A percentile compares a stretch with the other conserved stretches of the same genome.
Conservation (phyloP, 2,113 vertebrate species). For the Siniperca knerii region DNA sequence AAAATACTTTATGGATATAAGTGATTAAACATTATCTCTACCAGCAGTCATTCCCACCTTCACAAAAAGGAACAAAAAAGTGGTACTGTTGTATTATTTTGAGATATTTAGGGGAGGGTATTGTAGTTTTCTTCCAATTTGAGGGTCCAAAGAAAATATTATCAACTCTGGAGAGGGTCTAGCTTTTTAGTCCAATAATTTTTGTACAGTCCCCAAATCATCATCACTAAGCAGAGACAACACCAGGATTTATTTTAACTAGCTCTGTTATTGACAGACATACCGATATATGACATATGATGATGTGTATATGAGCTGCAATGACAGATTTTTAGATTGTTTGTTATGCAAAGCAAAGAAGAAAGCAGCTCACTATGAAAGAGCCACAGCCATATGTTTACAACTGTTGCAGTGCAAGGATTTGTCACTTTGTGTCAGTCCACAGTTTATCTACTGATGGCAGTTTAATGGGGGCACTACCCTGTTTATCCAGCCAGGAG, state of each 20-base stretch:
- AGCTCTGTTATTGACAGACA: slow-evolving; percentile 18
- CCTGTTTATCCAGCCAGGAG: slow-evolving; percentile 54
- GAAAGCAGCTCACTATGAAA: slow-evolving; percentile 14
- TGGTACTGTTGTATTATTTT: too few relatives aligned
- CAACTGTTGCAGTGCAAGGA: slow-evolving; percentile 16
- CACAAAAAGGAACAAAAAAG: neutral
- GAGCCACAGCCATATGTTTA: slow-evolving; percentile 34
- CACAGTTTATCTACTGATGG: slow-evolving; percentile 64
- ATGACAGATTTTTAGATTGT: neutral
- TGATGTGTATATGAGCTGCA: neutral
- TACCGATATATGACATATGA: slow-evolving; percentile 6
- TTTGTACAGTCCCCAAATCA: slow-evolving; percentile 30
- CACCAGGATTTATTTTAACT: slow-evolving; percentile 33
- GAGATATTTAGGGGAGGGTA: neutral
- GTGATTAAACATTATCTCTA: neutral
- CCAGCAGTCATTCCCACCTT: neutral
- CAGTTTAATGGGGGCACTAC: slow-evolving; percentile 64
- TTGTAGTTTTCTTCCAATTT: neutral
- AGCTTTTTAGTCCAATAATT: neutral
- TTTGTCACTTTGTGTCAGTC: slow-evolving; percentile 56
- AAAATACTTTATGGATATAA: neutral
- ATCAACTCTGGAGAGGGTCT: neutral
- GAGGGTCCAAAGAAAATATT: too few relatives aligned
- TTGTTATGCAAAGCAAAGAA: slow-evolving; percentile 28
- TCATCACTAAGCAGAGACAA: slow-evolving; percentile 2